Base-by-base conservation (phyloP, 2,113 vertebrate genomes). In the Vireo altiloquus region DNA sequence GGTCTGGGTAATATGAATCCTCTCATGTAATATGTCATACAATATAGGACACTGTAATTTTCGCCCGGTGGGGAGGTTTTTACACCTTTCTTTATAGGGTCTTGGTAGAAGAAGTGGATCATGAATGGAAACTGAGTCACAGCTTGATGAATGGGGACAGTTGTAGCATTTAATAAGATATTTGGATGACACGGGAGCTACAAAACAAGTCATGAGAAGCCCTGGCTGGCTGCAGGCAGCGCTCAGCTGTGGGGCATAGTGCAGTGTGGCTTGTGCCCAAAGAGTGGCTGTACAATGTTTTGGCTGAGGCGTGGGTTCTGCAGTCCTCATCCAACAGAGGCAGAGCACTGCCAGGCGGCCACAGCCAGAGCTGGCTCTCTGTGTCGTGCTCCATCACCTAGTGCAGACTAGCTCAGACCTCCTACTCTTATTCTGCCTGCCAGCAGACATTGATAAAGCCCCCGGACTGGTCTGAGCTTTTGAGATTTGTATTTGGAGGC, bases 221-320 rank as follows among this genome's bases (percentile, higher is more conserved):
- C 16, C 15, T 6, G 3, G 5, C 21, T 68, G 19, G 7, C 39
- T 82, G 44, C 52, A 56, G 42, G 44, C 44, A 94, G 30, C 0
- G 0, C 25, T 33, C 15, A 14, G 28, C 42, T 50, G 39, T 52
- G 42, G 20, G 37, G 8, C 53, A 33, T 0, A 4, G 10, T 42
- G 18, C 60, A 42, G 15, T 2, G 18, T 15, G 18, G 31, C 37
- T 79, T 10, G 2, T 46, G 52, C 35, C 35, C 78, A 47, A 33
- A 50, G 22, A 28, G 79, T 1, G 31, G 20, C 44, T 87, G 31
- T 30, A 18, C 15, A 40, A 3, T 7, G 20, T 14, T 47, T 19
- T 47, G 61, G 16, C 28, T 35, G 24, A 82, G 21, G 17, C 7
- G 0, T 21, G 15, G 22, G 9, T 21, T 49, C 49, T 71, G 61